phyloP scores from a whole-genome alignment of 2,113 vertebrate genomes.

The Sprattus sprattus region DNA sequence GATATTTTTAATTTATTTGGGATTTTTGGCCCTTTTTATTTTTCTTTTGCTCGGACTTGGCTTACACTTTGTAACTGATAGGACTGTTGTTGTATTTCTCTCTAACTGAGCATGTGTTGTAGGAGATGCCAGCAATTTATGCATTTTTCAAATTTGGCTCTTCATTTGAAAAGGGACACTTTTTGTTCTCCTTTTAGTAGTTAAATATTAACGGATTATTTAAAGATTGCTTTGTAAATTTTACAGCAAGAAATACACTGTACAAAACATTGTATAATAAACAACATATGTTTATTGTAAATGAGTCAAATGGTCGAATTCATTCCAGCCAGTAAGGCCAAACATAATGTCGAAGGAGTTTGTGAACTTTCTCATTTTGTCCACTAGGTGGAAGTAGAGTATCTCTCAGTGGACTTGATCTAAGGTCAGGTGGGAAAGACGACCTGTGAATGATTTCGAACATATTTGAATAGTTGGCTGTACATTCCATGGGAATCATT shows the following conservation, averaged over 20 bases:
- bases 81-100: slow-evolving; percentile 55
- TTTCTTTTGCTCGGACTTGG: background rate
- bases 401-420: background rate
- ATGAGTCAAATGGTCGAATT: background rate
- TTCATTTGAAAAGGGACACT: slow-evolving; percentile 57
- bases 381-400: slow-evolving; percentile 51
- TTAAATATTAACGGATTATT: slow-evolving; percentile 61
- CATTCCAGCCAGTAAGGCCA: background rate
- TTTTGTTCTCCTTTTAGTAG: slow-evolving; percentile 46
- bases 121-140: slow-evolving; percentile 54
- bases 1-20: slow-evolving; percentile 63
- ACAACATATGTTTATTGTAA: slow-evolving; percentile 69
- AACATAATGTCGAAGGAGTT: background rate
- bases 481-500: background rate
- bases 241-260: slow-evolving; percentile 60
- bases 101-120: slow-evolving; percentile 63
- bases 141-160: slow-evolving; percentile 52
- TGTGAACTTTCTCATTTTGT: background rate
- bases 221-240: slow-evolving; percentile 72
- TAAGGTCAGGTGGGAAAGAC: background rate
- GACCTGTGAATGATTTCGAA: background rate
- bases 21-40: background rate
- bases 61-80: slow-evolving; percentile 11
- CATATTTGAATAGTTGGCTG: background rate
- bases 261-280: slow-evolving; percentile 69